Percentiles rank a stretch among this genome's conserved stretches.
These are phyloP conservation scores for Danio jaintianensis DNA, from an alignment of 2,797 vertebrate species.

Conservation along the genomic window DNA sequence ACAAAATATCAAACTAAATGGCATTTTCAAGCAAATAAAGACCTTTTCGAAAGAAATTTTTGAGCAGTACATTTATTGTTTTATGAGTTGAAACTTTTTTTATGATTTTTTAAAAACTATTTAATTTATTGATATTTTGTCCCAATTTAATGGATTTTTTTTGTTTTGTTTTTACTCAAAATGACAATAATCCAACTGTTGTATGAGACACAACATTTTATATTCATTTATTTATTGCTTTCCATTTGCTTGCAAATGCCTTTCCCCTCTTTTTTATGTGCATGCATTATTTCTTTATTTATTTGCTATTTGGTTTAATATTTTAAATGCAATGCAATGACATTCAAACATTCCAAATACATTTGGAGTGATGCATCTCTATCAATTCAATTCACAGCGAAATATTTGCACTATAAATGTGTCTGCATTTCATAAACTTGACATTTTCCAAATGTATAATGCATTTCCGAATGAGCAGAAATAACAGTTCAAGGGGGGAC, in stretches of 20 bases:
- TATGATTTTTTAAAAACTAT: too few relatives aligned
- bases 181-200: too few relatives aligned
- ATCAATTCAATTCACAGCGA: neutral
- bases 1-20: neutral
- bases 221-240: neutral
- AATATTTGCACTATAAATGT: constrained; percentile 3
- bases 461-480: neutral
- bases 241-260: neutral
- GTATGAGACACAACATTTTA: too few relatives aligned
- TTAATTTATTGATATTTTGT: too few relatives aligned
- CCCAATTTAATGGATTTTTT: too few relatives aligned
- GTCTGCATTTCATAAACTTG: neutral
- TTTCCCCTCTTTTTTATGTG: neutral
- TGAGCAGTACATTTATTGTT: neutral
- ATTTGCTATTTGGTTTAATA: neutral
- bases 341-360: neutral
- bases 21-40: neutral
- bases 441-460: neutral
- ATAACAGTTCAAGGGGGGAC: neutral
- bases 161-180: too few relatives aligned
- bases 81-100: too few relatives aligned
- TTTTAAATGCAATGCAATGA: neutral
- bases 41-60: neutral
- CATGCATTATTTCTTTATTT: neutral
- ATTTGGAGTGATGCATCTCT: neutral